Conservation (phyloP, 2,113 vertebrate species). For the Girardinichthys multiradiatus region DNA sequence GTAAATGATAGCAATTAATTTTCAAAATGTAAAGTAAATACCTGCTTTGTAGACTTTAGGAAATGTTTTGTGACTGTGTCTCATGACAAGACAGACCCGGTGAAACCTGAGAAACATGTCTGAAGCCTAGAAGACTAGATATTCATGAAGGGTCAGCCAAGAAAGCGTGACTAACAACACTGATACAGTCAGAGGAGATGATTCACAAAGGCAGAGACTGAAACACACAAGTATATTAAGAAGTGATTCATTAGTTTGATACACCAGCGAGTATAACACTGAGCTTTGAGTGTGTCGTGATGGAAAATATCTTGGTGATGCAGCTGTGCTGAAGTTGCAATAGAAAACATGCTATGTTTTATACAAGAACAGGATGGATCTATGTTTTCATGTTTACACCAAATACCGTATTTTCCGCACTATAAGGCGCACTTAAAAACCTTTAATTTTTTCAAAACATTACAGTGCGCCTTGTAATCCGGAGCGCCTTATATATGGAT, state of each 20-base stretch:
- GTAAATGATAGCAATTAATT: background rate
- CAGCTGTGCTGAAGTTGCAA: constrained; percentile 16
- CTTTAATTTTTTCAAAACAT: no score
- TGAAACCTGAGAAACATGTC: constrained; percentile 16
- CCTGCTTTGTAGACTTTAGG: background rate
- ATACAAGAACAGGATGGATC: no score
- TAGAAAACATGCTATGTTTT: constrained; percentile 7
- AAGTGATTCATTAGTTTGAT: constrained; percentile 45
- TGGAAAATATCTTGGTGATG: constrained; percentile 25
- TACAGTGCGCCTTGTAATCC: no score
- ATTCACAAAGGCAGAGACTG: constrained; percentile 42
- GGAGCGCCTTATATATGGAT: no score
- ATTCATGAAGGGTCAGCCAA: constrained; percentile 41
- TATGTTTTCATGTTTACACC: no score
- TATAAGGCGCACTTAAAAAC: no score
- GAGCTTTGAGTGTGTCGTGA: constrained; percentile 31
- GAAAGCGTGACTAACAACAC: constrained; percentile 35
- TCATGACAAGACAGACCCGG: background rate
- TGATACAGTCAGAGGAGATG: constrained; percentile 39
- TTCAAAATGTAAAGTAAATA: background rate
- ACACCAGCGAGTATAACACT: constrained; percentile 37
- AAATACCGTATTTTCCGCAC: no score
- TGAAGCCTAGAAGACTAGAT: constrained; percentile 39
- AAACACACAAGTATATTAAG: constrained; percentile 44
- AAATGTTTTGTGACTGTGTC: constrained; percentile 6